These are phyloP conservation scores for Brachionus angularis DNA, from an alignment of 1,140 invertebrate species.

Conservation along the genomic window DNA sequence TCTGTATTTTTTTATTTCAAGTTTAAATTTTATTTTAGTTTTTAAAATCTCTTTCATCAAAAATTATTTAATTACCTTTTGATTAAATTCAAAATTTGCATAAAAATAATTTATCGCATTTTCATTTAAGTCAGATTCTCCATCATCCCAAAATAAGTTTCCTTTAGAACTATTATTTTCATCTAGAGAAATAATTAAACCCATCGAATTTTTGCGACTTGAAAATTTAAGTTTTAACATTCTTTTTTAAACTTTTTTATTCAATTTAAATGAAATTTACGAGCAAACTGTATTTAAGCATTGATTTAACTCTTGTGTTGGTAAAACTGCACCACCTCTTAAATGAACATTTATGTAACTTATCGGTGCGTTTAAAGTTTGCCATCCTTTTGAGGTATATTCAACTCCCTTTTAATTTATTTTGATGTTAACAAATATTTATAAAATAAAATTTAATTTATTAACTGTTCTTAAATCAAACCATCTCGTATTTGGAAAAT, in stretches of 20 bases:
- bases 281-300: constrained; percentile 47
- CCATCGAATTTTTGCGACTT: constrained; percentile 42
- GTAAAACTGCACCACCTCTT: constrained; percentile 55
- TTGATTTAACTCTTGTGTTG: constrained; percentile 51
- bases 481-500: constrained; percentile 38
- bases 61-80: neutral
- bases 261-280: neutral
- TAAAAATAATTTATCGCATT: constrained; percentile 31
- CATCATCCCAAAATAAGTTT: constrained; percentile 46
- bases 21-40: neutral
- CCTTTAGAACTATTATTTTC: constrained; percentile 25
- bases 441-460: constrained; percentile 9
- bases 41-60: too few relatives aligned
- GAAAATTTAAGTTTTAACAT: too few relatives aligned
- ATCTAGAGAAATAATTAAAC: constrained; percentile 44
- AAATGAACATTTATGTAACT: constrained; percentile 55
- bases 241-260: neutral
- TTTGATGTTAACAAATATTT: too few relatives aligned
- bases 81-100: neutral
- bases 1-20: neutral
- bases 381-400: neutral
- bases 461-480: constrained; percentile 26
- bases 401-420: neutral
- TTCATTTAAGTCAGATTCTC: constrained; percentile 7
- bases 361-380: constrained; percentile 45